phyloP scores from a whole-genome alignment of 2,888 invertebrate genomes.

The Dynastes maya region DNA sequence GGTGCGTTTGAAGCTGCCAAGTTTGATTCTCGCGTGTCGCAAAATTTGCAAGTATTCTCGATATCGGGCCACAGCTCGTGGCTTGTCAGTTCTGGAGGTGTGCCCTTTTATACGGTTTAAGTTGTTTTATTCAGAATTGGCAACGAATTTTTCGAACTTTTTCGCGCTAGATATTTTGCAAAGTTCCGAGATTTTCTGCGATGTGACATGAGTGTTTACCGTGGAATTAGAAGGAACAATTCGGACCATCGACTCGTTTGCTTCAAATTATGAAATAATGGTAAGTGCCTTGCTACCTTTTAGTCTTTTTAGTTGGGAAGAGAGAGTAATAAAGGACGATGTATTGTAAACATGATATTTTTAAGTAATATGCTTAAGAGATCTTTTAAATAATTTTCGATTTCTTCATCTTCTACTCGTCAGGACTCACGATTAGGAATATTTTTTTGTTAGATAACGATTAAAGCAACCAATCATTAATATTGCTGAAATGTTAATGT shows the following conservation, averaged over 20 bases:
- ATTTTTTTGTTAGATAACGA: too few relatives aligned
- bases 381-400: too few relatives aligned
- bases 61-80: too few relatives aligned
- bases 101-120: not conserved
- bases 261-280: conserved; percentile 36
- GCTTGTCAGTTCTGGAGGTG: not conserved
- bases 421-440: too few relatives aligned
- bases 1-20: not conserved
- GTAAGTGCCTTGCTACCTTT: not conserved
- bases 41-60: not conserved
- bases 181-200: not conserved
- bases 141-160: not conserved
- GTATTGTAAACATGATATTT: not conserved
- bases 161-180: not conserved
- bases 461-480: too few relatives aligned
- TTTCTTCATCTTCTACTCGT: too few relatives aligned
- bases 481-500: too few relatives aligned
- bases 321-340: not conserved
- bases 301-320: not conserved
- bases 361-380: too few relatives aligned
- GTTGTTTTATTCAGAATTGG: not conserved
- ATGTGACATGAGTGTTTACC: conserved; percentile 4
- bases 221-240: not conserved
- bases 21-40: not conserved
- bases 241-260: not conserved